Percentiles rank a stretch among this genome's conserved stretches.
Conservation (phyloP, 2,888 invertebrate species). For the Aphidius colemani region DNA sequence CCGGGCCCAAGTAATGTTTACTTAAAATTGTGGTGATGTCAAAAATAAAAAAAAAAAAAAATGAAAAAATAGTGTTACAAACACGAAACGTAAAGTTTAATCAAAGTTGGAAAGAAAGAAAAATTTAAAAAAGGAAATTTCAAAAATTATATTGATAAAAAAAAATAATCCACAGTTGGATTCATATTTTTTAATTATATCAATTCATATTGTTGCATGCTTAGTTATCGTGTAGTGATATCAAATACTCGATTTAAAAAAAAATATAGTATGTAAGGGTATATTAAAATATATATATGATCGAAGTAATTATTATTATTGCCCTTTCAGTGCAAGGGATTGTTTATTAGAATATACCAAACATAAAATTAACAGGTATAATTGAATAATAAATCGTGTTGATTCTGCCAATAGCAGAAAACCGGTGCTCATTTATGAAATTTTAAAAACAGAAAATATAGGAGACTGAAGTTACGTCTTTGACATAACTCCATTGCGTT, state of each 20-base stretch:
- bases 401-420: too few species aligned
- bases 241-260: conserved; percentile 17
- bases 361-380: conserved; percentile 13
- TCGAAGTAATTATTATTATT: conserved; percentile 26
- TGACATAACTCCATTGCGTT: too few species aligned
- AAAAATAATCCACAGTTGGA: conserved; percentile 31
- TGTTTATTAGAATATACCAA: conserved; percentile 42
- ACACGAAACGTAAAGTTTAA: conserved; percentile 1
- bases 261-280: conserved; percentile 20
- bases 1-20: conserved; percentile 59
- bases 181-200: conserved; percentile 53
- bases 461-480: too few species aligned
- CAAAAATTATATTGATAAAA: conserved; percentile 20
- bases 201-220: conserved; percentile 58
- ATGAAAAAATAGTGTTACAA: conserved; percentile 28
- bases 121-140: conserved; percentile 24
- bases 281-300: conserved; percentile 21
- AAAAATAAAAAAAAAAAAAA: conserved; percentile 31
- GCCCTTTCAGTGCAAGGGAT: conserved; percentile 51
- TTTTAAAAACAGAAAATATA: too few species aligned
- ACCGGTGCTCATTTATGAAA: too few species aligned
- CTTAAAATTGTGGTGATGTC: conserved; percentile 32
- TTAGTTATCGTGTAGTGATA: conserved; percentile 52
- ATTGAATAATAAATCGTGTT: too few species aligned
- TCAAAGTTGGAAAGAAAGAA: neutral